phyloP scores from a whole-genome alignment of 1,140 invertebrate genomes.

The Acromyrmex heyeri region DNA sequence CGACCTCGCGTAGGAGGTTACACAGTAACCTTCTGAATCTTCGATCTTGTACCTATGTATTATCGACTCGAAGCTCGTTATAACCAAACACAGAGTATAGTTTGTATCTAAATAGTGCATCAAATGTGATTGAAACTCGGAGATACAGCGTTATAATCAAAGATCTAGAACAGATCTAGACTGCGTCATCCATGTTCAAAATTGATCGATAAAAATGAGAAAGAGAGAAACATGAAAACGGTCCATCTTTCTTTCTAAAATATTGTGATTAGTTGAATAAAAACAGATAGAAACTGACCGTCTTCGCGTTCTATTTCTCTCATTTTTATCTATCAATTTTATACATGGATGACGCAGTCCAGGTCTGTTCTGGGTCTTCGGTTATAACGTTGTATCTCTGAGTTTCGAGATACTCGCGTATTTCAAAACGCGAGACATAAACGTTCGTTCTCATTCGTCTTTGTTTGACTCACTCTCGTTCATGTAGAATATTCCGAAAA shows the following conservation, averaged over 20 bases:
- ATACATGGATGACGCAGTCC: no score
- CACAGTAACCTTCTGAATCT: conserved; percentile 10
- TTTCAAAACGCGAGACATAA: neutral
- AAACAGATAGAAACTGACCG: no score
- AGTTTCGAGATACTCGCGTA: conserved; percentile 14
- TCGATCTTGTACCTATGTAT: conserved; percentile 20
- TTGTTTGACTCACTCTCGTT: neutral
- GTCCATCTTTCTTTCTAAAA: no score
- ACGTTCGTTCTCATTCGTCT: neutral
- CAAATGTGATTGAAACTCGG: neutral
- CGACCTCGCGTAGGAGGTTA: conserved; percentile 3
- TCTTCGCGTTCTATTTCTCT: no score
- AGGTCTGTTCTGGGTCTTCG: no score
- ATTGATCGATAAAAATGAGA: no score
- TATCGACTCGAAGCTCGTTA: conserved; percentile 31
- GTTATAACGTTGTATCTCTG: neutral
- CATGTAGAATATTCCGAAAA: neutral
- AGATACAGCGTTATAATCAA: neutral
- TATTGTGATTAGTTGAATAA: no score
- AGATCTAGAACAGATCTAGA: no score
- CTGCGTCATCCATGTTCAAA: no score
- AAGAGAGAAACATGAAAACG: no score
- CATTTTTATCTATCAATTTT: no score
- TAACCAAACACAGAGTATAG: neutral
- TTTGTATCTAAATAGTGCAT: no score